Evolutionary conservation across 2,797 vertebrate species (phyloP), one percentile per base, ranked within the genome.

Genomic region (Martes flavigula): DNA sequence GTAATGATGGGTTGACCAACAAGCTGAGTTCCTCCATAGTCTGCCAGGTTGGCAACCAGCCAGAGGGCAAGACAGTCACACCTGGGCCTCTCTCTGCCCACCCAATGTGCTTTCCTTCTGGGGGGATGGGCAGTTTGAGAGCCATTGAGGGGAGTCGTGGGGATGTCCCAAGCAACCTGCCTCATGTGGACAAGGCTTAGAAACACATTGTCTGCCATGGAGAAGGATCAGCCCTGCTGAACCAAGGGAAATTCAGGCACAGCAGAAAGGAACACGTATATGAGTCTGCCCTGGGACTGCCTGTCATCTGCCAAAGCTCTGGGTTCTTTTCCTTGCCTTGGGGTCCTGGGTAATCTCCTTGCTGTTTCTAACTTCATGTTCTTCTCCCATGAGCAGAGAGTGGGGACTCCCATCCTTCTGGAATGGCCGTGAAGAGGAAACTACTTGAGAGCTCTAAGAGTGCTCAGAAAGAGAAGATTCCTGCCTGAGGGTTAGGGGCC

Each of bases 1-100:
- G 46, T 46, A 21, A 35, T 56, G 78, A 3, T 0, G 1, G 3
- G 6, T 14, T 46, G 3, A 0, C 20, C 30, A 27, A 20, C 0
- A 18, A 23, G 15, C n/a, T 10, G 81, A 92, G 48, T 27, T n/a
- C 64, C 9, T 40, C 15, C 54, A 3, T 0, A 1, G 56, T 48
- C 43, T 40, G 12, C 20, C 18, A 12, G 60, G n/a, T 13, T 1
- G 51, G n/a, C 81, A 83, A 35, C 18, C 10, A 2, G 40, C 14
- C 8, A 2, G 60, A 27, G 3, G 21, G 75, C 79, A 54, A 70
- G 83, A 54, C 2, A 9, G 66, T n/a, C 75, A 60, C 25, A 46
- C 38, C 11, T 32, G 35, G 23, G 38, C 54, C 20, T 75, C 84
- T 68, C 38, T 20, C 1, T 70, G 32, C 23, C 32, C 4, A 18